phyloP scores from a whole-genome alignment of 2,113 vertebrate genomes.

The Eulacestoma nigropectus region DNA sequence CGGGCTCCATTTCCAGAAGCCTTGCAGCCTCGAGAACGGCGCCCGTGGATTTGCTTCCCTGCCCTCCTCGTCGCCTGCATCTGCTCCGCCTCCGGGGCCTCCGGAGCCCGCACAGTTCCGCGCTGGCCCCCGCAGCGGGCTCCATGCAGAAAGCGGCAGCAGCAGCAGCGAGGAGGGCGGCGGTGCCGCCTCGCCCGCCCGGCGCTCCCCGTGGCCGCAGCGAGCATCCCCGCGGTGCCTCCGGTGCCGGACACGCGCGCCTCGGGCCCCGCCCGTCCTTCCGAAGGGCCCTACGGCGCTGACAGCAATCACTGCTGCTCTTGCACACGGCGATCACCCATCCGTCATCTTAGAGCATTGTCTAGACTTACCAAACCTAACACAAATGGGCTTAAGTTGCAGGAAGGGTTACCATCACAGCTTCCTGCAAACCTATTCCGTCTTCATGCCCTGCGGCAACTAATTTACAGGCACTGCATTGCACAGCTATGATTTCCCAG shows the following conservation, averaged over 20 bases:
- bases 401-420: rapidly evolving
- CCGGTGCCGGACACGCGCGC: not conserved
- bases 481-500: rapidly evolving
- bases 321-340: rapidly evolving
- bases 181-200: not conserved
- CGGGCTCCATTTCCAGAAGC: not conserved
- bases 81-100: not conserved
- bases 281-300: rapidly evolving
- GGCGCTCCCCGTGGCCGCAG: not conserved
- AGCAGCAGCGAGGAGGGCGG: not conserved
- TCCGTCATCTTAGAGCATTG: rapidly evolving
- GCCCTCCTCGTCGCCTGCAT: not conserved
- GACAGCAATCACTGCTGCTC: rapidly evolving
- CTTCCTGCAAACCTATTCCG: not conserved
- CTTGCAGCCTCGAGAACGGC: not conserved
- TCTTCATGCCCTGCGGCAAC: not conserved
- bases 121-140: not conserved
- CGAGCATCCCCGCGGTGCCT: not conserved
- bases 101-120: rapidly evolving
- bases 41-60: too few relatives aligned
- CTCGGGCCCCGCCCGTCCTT: not conserved
- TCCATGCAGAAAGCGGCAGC: not conserved
- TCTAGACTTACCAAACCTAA: rapidly evolving
- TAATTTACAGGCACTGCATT: not conserved
- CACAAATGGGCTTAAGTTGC: not conserved